Evolutionary conservation across 2,113 vertebrate species (phyloP).

Genomic region (Narcine bancroftii): DNA sequence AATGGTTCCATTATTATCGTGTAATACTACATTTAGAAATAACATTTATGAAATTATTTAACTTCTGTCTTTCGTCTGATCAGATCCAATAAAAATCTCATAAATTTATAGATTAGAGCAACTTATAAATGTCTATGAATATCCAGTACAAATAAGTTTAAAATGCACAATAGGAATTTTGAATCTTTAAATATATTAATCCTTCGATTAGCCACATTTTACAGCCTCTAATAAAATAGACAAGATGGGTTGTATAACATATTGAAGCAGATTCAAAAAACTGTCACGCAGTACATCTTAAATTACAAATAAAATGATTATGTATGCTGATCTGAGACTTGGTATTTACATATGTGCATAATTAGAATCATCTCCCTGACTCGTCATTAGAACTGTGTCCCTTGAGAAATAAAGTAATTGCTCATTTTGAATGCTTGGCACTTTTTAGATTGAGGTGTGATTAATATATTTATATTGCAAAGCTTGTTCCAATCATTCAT

Average conservation of each 20-base stretch:
- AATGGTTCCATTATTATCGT: too few relatives aligned
- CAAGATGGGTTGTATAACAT: background rate
- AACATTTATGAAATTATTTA: too few relatives aligned
- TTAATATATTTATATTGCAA: slow-evolving; percentile 84
- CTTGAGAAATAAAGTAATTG: slow-evolving; percentile 73
- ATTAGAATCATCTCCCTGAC: slow-evolving; percentile 49
- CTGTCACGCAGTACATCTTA: slow-evolving; percentile 29
- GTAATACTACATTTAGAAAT: too few relatives aligned
- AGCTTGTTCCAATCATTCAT: slow-evolving; percentile 64
- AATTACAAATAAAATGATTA: slow-evolving; percentile 47
- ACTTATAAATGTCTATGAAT: background rate
- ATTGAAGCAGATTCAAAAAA: background rate
- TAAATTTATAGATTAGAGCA: background rate
- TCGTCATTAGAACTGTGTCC: slow-evolving; percentile 65
- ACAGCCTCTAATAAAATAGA: slow-evolving; percentile 15
- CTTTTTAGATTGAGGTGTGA: slow-evolving; percentile 72
- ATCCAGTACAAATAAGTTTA: background rate
- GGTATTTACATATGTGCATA: slow-evolving; percentile 59
- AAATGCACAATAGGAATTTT: background rate
- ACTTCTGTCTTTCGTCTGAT: too few relatives aligned
- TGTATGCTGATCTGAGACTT: slow-evolving; percentile 47
- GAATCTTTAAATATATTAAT: slow-evolving; percentile 23
- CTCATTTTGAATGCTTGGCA: slow-evolving; percentile 78
- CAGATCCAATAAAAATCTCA: background rate
- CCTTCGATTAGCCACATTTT: background rate